Evolutionary conservation across 92 coral and sea anemone species (phyloP).

Genomic region (Hydrozoanthus gracilis): DNA sequence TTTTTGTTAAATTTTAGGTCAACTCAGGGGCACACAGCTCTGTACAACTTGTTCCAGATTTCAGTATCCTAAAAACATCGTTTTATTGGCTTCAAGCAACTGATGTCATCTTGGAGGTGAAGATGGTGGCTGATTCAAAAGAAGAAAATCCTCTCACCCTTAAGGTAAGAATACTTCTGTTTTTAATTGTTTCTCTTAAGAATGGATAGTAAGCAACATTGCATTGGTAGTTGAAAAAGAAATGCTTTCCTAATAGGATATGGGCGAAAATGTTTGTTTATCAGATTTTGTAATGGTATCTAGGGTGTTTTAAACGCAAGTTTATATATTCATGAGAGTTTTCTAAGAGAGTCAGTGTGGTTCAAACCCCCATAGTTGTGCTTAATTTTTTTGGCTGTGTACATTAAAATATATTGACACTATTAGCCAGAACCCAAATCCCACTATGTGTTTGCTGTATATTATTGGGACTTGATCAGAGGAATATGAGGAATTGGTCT

Average conservation of each 20-base stretch:
- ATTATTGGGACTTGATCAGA: too few relatives aligned
- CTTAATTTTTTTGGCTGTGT: too few relatives aligned
- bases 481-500: too few relatives aligned
- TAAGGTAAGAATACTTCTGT: background rate
- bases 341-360: too few relatives aligned
- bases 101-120: background rate
- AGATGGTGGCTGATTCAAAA: background rate
- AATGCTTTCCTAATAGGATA: background rate
- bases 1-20: background rate
- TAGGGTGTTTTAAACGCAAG: too few relatives aligned
- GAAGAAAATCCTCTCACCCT: background rate
- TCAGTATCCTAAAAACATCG: background rate
- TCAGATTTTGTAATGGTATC: too few relatives aligned
- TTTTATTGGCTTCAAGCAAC: conserved; percentile 39
- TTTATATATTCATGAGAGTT: too few relatives aligned
- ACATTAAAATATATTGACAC: too few relatives aligned
- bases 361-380: too few relatives aligned
- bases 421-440: too few relatives aligned
- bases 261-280: background rate
- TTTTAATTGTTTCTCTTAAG: background rate
- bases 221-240: background rate
- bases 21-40: conserved; percentile 5
- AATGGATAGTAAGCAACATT: background rate
- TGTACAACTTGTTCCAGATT: conserved; percentile 33
- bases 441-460: too few relatives aligned